Conservation (phyloP, 1,140 invertebrate genomes). For the Neocloeon triangulifer region DNA sequence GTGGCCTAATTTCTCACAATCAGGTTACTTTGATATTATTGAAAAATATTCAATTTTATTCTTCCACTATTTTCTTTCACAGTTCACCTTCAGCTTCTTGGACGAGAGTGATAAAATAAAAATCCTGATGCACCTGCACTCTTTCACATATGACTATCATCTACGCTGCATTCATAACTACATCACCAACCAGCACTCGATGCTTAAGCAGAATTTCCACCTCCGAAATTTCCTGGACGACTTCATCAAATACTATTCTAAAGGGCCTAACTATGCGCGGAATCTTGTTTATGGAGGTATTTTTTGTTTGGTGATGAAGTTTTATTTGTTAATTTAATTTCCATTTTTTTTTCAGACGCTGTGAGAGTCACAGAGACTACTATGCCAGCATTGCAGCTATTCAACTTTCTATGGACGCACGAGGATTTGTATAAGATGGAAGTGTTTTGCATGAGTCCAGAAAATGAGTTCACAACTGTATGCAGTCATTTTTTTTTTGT, state of each 20-base stretch:
- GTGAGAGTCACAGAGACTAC: constrained; percentile 32
- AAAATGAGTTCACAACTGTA: constrained; percentile 6
- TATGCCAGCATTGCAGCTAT: constrained; percentile 40
- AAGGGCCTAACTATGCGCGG: constrained; percentile 58
- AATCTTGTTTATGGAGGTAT: constrained; percentile 55
- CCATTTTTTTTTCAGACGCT: constrained; percentile 22
- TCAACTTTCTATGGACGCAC: constrained; percentile 46
- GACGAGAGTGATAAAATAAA: constrained; percentile 59
- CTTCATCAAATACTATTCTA: constrained; percentile 64
- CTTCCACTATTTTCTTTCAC: constrained; percentile 11
- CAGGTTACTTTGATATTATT: constrained; percentile 4
- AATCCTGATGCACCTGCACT: constrained; percentile 55
- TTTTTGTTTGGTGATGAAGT: too few species aligned
- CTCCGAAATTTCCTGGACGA: constrained; percentile 57
- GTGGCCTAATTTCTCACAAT: constrained; percentile 26
- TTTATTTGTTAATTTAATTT: constrained; percentile 6
- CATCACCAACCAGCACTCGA: too few species aligned
- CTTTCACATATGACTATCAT: constrained; percentile 75
- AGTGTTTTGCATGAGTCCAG: constrained; percentile 32
- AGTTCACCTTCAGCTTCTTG: constrained; percentile 46
- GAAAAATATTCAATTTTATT: constrained; percentile 2
- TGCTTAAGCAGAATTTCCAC: constrained; percentile 49
- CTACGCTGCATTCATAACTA: constrained; percentile 48
- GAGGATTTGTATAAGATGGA: constrained; percentile 45
- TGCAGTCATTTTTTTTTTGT: too few species aligned